Percentiles rank a stretch among this genome's conserved stretches.
phyloP scores from a whole-genome alignment of 2,797 vertebrate genomes.

The Threskiornis aethiopicus region DNA sequence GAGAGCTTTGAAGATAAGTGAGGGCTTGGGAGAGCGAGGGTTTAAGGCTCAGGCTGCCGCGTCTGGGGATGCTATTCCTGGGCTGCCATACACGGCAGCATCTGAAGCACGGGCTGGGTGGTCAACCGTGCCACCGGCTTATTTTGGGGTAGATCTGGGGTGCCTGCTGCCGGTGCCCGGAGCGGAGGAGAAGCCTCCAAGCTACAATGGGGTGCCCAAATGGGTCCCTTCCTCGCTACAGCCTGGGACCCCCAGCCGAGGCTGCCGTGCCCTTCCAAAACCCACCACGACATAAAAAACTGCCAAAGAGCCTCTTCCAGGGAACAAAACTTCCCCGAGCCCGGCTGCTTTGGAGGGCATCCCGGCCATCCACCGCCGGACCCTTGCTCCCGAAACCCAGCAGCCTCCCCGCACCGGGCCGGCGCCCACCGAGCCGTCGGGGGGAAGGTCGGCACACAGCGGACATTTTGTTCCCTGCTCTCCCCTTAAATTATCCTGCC shows the following conservation, averaged over 20 bases:
- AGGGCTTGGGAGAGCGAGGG: background rate
- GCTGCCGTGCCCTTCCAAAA: background rate
- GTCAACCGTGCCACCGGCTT: background rate
- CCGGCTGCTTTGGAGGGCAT: background rate
- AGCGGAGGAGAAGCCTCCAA: background rate
- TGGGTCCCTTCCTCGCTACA: accelerated
- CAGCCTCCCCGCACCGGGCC: accelerated
- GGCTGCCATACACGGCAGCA: background rate
- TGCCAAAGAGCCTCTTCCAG: background rate
- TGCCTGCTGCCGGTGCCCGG: accelerated
- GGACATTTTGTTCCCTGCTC: constrained; percentile 1
- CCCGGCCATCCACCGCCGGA: background rate
- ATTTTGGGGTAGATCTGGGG: background rate
- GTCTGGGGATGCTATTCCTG: background rate
- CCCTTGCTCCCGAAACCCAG: background rate
- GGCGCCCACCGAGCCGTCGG: accelerated
- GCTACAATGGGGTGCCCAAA: background rate
- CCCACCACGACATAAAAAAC: background rate
- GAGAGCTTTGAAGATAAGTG: background rate
- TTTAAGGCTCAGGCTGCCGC: background rate
- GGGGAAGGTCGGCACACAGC: background rate
- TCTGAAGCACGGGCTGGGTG: background rate
- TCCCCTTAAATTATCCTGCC: constrained; percentile 31
- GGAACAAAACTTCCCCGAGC: background rate
- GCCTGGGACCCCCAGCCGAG: no score